phyloP scores from a whole-genome alignment of 2,888 invertebrate species.

The Pseudeuparius sepicola region DNA sequence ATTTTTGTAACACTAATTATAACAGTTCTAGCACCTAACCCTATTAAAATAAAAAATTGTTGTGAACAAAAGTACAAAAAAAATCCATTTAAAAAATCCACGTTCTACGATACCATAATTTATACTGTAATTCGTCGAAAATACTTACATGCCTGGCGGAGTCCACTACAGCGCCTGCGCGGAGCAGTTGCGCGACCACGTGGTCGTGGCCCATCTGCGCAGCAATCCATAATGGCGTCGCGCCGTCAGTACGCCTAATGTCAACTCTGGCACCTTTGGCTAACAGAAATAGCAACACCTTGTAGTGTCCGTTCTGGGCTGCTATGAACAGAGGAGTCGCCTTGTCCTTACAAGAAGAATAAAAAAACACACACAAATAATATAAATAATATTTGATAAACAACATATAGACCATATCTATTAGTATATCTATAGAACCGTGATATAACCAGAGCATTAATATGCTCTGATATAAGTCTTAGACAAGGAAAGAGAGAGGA shows the following conservation, averaged over 20 bases:
- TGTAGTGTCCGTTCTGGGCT: slow-evolving; percentile 86
- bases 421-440: no score
- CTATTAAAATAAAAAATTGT: no score
- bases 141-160: slow-evolving; percentile 60
- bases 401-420: no score
- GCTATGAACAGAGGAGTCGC: slow-evolving; percentile 89
- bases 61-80: slow-evolving; percentile 5
- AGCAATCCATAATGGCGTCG: slow-evolving; percentile 88
- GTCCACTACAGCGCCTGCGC: slow-evolving; percentile 71
- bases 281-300: slow-evolving; percentile 63
- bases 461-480: no score
- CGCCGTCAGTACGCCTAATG: slow-evolving; percentile 68
- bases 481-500: no score
- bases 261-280: slow-evolving; percentile 65
- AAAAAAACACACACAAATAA: slow-evolving; percentile 8
- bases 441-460: no score
- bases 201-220: slow-evolving; percentile 89
- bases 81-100: slow-evolving; percentile 3
- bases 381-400: neutral
- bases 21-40: no score
- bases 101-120: neutral
- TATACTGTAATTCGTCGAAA: no score
- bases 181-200: slow-evolving; percentile 66
- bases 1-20: no score
- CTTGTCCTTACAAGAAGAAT: slow-evolving; percentile 56